Evolutionary conservation across 1,140 invertebrate genomes (phyloP), one percentile per base, ranked within the genome.

Genomic region (Sipha flava): DNA sequence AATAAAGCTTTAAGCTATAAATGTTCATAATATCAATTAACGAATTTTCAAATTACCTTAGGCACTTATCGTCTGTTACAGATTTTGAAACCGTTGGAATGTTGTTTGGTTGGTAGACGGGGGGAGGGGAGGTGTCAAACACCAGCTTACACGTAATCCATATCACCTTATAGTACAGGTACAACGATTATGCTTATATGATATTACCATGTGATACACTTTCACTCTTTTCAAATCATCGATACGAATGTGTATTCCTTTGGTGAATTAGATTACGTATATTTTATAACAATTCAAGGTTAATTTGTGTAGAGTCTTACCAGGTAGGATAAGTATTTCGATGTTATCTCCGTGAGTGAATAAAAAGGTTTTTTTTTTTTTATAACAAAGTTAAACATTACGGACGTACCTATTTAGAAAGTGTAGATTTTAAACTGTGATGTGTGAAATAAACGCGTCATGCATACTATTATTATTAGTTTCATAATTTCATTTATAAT

Each of bases 211-310:
- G 37, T 43, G 64, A 66, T 66, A 66, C 64, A 66, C 64, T 66
- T 66, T 66, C 64, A 66, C 64, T 66, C 64, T 66, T 66, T 66
- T 43, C 64, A 37, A 66, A 66, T 66, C 16, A 66, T 43, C 64
- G 64, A 66, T 66, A 66, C 37, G 21, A 40, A 40, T 43, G 34
- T 40, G 21, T 66, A 31, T 21, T 64, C 37, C 1, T 43, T 43
- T 43, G 64, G 23, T 23, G 34, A 66, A 40, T 66, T 66, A 21
- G 4, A 66, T 66, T 23, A 43, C 64, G 21, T 21, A 31, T 29
- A 29, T 31, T 14, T 57, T 52, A 23, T 34, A 31, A 62, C 57
- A 2, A 64, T 37, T 64, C 59, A 64, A 64, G 59, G 59, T 64
- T 31, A 34, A 34, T 21, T 21, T 40, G 14, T 66, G 4, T 18